Base-by-base conservation (phyloP, 2,888 invertebrate species). In the Diarsia mendica region DNA sequence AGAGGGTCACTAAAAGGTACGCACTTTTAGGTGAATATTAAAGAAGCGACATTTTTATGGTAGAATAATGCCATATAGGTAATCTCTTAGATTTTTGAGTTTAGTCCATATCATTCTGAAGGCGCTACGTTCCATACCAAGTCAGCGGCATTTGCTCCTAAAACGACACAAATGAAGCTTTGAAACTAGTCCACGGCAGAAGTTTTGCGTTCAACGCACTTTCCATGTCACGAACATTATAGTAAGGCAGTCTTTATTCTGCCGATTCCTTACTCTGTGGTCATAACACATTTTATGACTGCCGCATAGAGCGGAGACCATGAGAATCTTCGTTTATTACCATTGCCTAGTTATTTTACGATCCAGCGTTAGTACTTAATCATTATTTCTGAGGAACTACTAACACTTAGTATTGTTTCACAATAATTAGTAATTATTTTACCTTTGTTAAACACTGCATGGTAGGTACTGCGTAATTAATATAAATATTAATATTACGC, bases 311-410 rank as follows among this genome's bases (percentile, higher is more conserved):
- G 53, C 53, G 15, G 15, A 5, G 23, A 53, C 53, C 28, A 73
- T 80, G 53, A 61, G 48, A 28, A 28, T 55, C 53, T 49, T 77
- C 9, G 9, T 80, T 77, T 74, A 77, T 55, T 72, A 77, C 44
- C 48, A 61, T 72, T 49, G n/a, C 39, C 53, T 72, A 48, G 49
- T 64, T 20, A 44, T 48, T 80, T 75, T 75, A 64, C 18, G 53
- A 75, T 55, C 5, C 20, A 20, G 39, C 55, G 46, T 49, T 55
- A 74, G 9, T 80, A n/a, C n/a, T n/a, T n/a, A 74, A 74, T 64
- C 4, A 33, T 74, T 13, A 80, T 55, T 74, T 65, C 39, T 68
- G 28, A 33, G 8, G 9, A 73, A 44, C 1, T 15, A 28, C 3
- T 63, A 72, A 72, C 53, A n/a, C 13, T 48, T 53, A 63, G 13